A percentile compares a stretch with the other conserved stretches of the same genome.
Evolutionary conservation across 1,140 invertebrate genomes (phyloP).

Genomic region (Brachionus manjavacas): DNA sequence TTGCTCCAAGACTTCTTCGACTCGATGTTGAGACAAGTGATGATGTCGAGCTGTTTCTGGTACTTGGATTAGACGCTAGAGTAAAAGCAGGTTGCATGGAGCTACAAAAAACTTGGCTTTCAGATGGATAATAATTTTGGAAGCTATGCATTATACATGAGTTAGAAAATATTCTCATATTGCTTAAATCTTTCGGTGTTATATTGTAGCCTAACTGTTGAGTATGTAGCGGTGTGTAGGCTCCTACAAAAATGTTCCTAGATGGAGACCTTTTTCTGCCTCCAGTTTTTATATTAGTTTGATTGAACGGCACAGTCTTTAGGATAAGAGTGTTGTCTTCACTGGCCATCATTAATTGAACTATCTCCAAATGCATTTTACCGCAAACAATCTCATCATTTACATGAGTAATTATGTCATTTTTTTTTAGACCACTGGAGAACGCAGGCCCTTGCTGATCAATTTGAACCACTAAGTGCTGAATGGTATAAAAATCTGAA

Average conservation of each 20-base stretch:
- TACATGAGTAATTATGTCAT: conserved; percentile 91
- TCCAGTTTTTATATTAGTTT: conserved; percentile 80
- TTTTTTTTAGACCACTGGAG: conserved; percentile 83
- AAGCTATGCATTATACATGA: background rate
- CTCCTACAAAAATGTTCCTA: background rate
- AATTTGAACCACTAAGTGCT: conserved; percentile 90
- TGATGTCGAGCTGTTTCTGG: background rate
- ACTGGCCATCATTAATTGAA: conserved; percentile 70
- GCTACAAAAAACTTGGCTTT: background rate
- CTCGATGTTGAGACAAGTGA: background rate
- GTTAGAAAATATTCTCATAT: background rate
- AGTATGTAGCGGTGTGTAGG: background rate
- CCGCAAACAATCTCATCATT: conserved; percentile 90
- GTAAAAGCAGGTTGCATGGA: background rate
- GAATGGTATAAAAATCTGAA: conserved; percentile 91
- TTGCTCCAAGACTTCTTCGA: background rate
- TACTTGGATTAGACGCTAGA: background rate
- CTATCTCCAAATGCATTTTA: conserved; percentile 84
- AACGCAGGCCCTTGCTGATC: conserved; percentile 87
- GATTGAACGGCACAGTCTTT: conserved; percentile 82
- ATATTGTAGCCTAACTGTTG: background rate
- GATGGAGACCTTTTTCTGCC: conserved; percentile 64
- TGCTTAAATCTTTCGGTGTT: background rate
- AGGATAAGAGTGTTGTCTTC: conserved; percentile 83
- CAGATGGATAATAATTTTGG: background rate